phyloP scores from a whole-genome alignment of 2,888 invertebrate genomes.

The Hyposoter dolosus region DNA sequence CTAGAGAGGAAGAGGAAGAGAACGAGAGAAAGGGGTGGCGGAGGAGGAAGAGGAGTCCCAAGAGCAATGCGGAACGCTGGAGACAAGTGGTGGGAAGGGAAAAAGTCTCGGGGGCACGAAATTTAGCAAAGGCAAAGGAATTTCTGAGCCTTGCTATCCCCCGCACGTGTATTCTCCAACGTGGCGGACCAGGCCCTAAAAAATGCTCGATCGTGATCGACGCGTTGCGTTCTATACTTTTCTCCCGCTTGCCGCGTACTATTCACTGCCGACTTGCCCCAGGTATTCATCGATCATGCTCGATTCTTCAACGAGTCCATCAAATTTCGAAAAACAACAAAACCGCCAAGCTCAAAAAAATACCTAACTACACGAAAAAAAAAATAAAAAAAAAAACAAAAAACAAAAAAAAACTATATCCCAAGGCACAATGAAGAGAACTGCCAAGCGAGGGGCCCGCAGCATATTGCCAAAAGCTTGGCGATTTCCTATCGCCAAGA shows the following conservation, averaged over 20 bases:
- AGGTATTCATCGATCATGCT: slow-evolving; percentile 26
- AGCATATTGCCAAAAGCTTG: too few species aligned
- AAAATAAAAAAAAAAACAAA: background rate
- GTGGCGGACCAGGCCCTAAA: slow-evolving; percentile 57
- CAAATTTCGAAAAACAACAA: background rate
- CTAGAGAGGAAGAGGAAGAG: background rate
- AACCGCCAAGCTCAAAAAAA: background rate
- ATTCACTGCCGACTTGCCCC: slow-evolving; percentile 20
- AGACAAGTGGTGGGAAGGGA: slow-evolving; percentile 22
- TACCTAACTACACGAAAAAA: background rate
- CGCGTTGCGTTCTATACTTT: slow-evolving; percentile 12
- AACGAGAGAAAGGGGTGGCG: background rate
- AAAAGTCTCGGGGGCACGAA: slow-evolving; percentile 46
- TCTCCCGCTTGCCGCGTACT: background rate
- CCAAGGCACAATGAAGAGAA: background rate
- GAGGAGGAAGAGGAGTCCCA: slow-evolving; percentile 4
- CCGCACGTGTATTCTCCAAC: slow-evolving; percentile 63
- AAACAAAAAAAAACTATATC: background rate
- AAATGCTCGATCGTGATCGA: slow-evolving; percentile 65
- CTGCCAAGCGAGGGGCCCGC: slow-evolving; percentile 54
- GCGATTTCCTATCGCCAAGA: background rate
- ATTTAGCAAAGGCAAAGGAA: slow-evolving; percentile 60
- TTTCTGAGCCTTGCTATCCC: slow-evolving; percentile 62
- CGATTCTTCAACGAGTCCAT: background rate
- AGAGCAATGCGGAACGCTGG: slow-evolving; percentile 30